These are phyloP conservation scores for Drosophila kokeensis DNA, from an alignment of 2,888 invertebrate species.

Conservation along the genomic window DNA sequence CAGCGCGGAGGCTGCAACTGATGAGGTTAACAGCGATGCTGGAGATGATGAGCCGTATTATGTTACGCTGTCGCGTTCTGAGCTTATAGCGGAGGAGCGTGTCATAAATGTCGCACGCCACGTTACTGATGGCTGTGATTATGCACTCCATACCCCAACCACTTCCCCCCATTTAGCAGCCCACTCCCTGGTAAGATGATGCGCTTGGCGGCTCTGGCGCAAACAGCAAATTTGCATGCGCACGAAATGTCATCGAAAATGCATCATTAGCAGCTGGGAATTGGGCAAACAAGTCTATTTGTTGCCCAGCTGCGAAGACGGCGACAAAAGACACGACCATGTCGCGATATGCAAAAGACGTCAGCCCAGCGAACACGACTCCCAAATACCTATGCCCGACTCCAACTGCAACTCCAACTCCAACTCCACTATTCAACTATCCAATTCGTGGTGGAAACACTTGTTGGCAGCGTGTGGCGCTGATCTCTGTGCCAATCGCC, in stretches of 20 bases:
- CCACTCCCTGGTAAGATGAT: slow-evolving; percentile 30
- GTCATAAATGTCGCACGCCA: slow-evolving; percentile 79
- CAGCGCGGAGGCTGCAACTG: slow-evolving; percentile 67
- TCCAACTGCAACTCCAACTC: neutral
- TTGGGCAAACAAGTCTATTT: slow-evolving; percentile 81
- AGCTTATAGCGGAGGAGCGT: slow-evolving; percentile 58
- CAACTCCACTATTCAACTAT: neutral
- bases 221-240: slow-evolving; percentile 68
- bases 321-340: slow-evolving; percentile 52
- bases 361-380: slow-evolving; percentile 52
- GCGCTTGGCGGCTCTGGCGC: slow-evolving; percentile 45
- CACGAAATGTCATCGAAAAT: slow-evolving; percentile 78
- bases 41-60: slow-evolving; percentile 79
- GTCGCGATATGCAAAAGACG: slow-evolving; percentile 74
- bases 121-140: slow-evolving; percentile 80
- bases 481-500: slow-evolving; percentile 61
- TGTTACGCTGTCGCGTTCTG: slow-evolving; percentile 56
- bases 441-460: slow-evolving; percentile 50
- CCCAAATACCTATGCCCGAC: neutral
- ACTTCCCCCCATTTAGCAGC: neutral
- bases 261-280: slow-evolving; percentile 81
- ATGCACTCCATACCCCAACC: slow-evolving; percentile 26
- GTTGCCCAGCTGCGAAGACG: slow-evolving; percentile 63
- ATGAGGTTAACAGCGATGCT: slow-evolving; percentile 73
- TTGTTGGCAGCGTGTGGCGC: slow-evolving; percentile 77